Evolutionary conservation across 1,140 invertebrate genomes (phyloP).

Genomic region (Drosophila bifasciata): DNA sequence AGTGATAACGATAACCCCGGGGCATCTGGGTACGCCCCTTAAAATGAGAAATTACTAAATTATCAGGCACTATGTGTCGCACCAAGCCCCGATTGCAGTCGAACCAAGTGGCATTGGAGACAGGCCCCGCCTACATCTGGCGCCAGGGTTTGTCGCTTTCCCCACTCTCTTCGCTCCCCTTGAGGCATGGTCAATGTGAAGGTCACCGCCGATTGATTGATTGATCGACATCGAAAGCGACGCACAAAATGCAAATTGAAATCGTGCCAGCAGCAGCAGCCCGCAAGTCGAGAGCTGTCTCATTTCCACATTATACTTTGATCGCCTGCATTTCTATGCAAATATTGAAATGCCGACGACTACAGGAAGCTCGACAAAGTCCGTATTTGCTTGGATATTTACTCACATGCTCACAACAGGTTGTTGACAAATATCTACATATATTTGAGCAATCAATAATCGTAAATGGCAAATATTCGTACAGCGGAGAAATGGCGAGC

Average conservation of each 20-base stretch:
- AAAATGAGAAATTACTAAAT: constrained; percentile 6
- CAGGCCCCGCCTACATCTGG: constrained; percentile 45
- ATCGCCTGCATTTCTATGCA: constrained; percentile 41
- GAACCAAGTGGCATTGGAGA: constrained; percentile 11
- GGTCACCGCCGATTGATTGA: constrained; percentile 49
- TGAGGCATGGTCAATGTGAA: constrained; percentile 48
- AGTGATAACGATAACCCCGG: constrained; percentile 28
- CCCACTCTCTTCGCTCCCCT: neutral
- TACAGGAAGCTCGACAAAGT: constrained; percentile 47
- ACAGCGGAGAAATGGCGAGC: neutral
- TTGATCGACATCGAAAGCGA: constrained; percentile 52
- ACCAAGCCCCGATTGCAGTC: neutral
- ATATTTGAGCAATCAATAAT: constrained; percentile 19
- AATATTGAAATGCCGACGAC: constrained; percentile 56
- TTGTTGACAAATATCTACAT: constrained; percentile 27
- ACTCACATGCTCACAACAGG: constrained; percentile 50
- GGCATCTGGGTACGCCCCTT: constrained; percentile 29
- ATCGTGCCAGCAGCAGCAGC: constrained; percentile 48
- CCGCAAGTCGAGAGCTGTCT: constrained; percentile 10
- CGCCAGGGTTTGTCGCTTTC: constrained; percentile 25
- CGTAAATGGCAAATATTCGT: constrained; percentile 18
- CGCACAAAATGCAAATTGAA: constrained; percentile 60
- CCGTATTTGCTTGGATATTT: constrained; percentile 34
- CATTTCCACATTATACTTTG: neutral
- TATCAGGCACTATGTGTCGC: constrained; percentile 14